Evolutionary conservation across 2,797 vertebrate species (phyloP).

Genomic region (Todus mexicanus): DNA sequence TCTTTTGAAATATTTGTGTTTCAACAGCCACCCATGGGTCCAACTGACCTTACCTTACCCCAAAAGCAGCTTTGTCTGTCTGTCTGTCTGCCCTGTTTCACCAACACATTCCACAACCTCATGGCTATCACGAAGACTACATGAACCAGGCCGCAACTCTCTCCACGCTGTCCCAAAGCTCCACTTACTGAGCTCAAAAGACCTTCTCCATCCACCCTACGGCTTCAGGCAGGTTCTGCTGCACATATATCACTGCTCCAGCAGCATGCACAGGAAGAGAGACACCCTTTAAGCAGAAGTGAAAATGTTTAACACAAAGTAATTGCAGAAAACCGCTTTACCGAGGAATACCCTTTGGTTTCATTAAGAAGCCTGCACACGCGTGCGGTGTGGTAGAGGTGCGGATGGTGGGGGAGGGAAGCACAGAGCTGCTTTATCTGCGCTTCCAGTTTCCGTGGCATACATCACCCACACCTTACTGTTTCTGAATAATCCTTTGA

Average conservation of each 20-base stretch:
- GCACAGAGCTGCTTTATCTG: not conserved
- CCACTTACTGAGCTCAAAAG: not conserved
- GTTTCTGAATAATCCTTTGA: constrained; percentile 14
- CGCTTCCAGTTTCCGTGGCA: not conserved
- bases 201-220: not conserved
- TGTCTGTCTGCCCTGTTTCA: not conserved
- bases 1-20: not conserved
- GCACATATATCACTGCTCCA: not conserved
- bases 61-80: not conserved
- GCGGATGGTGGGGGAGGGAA: not conserved
- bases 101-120: accelerated
- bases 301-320: constrained; percentile 28
- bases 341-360: constrained; percentile 63
- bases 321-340: constrained; percentile 52
- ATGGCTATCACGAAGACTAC: accelerated
- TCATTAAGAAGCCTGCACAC: not conserved
- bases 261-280: not conserved
- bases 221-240: not conserved
- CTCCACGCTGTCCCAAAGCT: not conserved
- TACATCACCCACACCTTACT: not conserved
- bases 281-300: constrained; percentile 25
- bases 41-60: not conserved
- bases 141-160: not conserved
- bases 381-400: constrained; percentile 3
- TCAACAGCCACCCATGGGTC: constrained; percentile 1